These are phyloP conservation scores for Wasmannia auropunctata DNA, from an alignment of 1,140 invertebrate genomes.

Conservation along the genomic window DNA sequence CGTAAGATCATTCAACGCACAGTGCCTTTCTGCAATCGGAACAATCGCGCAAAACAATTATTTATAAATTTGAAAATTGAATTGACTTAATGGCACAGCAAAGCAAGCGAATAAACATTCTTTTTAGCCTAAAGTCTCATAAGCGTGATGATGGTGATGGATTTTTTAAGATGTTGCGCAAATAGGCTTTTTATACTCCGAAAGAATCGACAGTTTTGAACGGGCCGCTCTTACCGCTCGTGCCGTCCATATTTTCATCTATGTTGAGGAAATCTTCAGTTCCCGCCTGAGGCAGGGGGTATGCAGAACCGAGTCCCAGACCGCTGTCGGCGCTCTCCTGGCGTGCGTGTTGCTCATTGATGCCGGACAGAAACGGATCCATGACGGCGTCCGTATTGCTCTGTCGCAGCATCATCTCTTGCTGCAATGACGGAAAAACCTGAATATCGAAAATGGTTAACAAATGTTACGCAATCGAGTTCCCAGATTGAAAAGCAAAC, in stretches of 20 bases:
- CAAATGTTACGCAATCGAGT: slow-evolving; percentile 8
- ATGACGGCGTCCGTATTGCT: slow-evolving; percentile 87
- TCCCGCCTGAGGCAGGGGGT: slow-evolving; percentile 96
- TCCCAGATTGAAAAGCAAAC: neutral
- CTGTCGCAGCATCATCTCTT: slow-evolving; percentile 90
- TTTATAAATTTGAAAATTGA: slow-evolving; percentile 21
- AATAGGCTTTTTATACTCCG: neutral
- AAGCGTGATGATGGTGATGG: neutral
- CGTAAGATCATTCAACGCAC: slow-evolving; percentile 48
- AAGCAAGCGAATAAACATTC: slow-evolving; percentile 20
- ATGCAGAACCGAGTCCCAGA: slow-evolving; percentile 93
- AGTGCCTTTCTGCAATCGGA: slow-evolving; percentile 45
- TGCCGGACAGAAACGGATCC: slow-evolving; percentile 93
- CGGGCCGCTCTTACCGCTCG: slow-evolving; percentile 86
- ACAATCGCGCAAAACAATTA: slow-evolving; percentile 45
- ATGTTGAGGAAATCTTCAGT: slow-evolving; percentile 96
- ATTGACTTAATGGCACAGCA: slow-evolving; percentile 10
- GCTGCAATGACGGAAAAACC: slow-evolving; percentile 81
- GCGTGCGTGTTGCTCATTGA: slow-evolving; percentile 92
- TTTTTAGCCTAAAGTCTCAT: slow-evolving; percentile 16
- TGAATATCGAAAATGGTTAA: slow-evolving; percentile 39
- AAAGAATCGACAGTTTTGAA: neutral
- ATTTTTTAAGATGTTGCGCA: neutral
- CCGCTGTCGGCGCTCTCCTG: slow-evolving; percentile 98
- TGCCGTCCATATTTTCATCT: slow-evolving; percentile 94